Evolutionary conservation across 2,113 vertebrate species (phyloP), one percentile per base, ranked within the genome.

Genomic region (Stictonetta naevosa): DNA sequence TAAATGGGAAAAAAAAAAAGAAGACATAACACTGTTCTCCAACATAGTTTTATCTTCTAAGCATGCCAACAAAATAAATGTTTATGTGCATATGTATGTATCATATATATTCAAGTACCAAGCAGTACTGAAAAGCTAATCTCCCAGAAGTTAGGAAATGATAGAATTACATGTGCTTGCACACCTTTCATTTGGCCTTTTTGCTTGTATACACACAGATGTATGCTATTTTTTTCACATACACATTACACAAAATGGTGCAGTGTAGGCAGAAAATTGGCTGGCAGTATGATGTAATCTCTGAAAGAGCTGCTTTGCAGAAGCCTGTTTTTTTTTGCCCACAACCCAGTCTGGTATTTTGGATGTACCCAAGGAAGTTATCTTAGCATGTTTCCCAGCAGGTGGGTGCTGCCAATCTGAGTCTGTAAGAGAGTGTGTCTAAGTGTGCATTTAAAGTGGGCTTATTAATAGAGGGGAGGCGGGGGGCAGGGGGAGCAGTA

Each of bases 351-450:
- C 91, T 83, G 95, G 95, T 50, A 88, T 96, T 97, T 95, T 88
- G 94, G 95, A 92, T 83, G 95, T 95, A 77, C 81, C 88, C 92
- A 87, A 59, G 94, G 86, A 94, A 93, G 88, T 91, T 92, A 50
- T 95, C 69, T 40, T n/a, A 74, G 73, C 88, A 58, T 86, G 78
- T 91, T 92, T 83, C 92, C 89, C 92, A 89, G 90, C 92, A 91
- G 94, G 94, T 94, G 94, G 93, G 93, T 89, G 94, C 95, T 96
- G 96, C 96, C 93, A 91, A 68, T 79, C 91, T 6, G 42, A 38
- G 83, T 11, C 72, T 88, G 90, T 10, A 14, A 13, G 44, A 56
- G 82, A 66, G 62, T 33, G 71, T 53, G 93, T 71, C 90, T 88
- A 34, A 67, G 93, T 16, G 73, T 69, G 90, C 80, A 36, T 88